Conservation (phyloP, 2,113 vertebrate species). For the Uria lomvia region DNA sequence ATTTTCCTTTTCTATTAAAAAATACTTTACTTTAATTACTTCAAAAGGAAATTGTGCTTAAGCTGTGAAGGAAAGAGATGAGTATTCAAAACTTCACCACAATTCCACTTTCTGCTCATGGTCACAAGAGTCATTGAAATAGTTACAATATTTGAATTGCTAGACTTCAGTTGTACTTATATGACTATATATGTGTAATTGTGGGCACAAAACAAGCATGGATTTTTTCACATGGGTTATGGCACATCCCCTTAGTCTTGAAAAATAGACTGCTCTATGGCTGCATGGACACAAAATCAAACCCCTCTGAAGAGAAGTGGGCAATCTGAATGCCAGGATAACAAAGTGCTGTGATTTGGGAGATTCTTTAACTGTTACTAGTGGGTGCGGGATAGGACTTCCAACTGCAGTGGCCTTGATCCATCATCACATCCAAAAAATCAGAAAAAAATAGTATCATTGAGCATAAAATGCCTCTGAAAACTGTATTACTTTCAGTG, state of each 20-base stretch:
- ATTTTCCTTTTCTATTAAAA: not conserved
- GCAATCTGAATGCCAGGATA: not conserved
- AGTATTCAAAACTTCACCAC: not conserved
- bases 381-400: not conserved
- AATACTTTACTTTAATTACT: not conserved
- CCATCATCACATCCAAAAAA: not conserved
- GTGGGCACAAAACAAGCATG: not conserved
- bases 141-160: not conserved
- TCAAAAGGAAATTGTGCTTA: not conserved
- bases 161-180: not conserved
- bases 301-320: not conserved
- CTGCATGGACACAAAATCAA: not conserved
- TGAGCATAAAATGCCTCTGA: not conserved
- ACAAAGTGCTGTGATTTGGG: not conserved
- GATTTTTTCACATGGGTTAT: not conserved
- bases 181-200: not conserved
- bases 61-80: not conserved
- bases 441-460: not conserved
- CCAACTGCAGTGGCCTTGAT: not conserved
- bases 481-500: not conserved
- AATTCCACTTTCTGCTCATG: not conserved
- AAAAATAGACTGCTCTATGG: not conserved
- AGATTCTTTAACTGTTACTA: not conserved
- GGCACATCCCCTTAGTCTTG: rapidly evolving
- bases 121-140: not conserved